Evolutionary conservation across 2,113 vertebrate species (phyloP).

Genomic region (Paratilapia polleni): DNA sequence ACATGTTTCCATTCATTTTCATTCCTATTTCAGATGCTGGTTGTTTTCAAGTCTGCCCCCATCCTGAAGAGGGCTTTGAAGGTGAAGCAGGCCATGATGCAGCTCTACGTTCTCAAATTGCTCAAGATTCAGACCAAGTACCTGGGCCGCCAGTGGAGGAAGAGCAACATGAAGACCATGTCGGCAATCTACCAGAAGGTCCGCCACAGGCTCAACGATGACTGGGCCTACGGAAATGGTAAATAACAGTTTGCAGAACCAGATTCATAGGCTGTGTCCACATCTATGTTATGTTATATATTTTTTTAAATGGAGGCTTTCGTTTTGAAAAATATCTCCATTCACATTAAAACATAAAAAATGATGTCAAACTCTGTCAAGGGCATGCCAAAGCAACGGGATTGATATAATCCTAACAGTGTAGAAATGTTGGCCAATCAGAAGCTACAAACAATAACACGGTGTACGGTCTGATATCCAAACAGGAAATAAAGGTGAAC

Average conservation of each 20-base stretch:
- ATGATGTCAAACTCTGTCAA: not conserved
- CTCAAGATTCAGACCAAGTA: conserved; percentile 98
- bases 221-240: conserved; percentile 99
- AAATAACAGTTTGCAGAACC: conserved; percentile 84
- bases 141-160: conserved; percentile 96
- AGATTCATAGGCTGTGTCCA: conserved; percentile 80
- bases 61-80: conserved; percentile 96
- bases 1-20: not conserved
- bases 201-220: conserved; percentile 94
- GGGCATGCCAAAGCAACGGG: no score
- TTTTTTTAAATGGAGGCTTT: no score
- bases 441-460: conserved; percentile 1
- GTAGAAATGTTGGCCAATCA: not conserved
- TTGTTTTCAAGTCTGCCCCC: conserved; percentile 97
- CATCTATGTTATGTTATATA: no score
- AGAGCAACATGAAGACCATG: conserved; percentile 99
- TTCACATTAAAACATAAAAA: fast-evolving
- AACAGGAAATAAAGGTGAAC: no score
- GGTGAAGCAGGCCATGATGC: conserved; percentile 98
- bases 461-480: not conserved
- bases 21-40: conserved; percentile 86
- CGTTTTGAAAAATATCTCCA: not conserved
- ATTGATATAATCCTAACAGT: no score
- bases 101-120: conserved; percentile 95
- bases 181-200: conserved; percentile 99